Conservation (phyloP, 1,140 invertebrate species). For the Aphelinus certus region DNA sequence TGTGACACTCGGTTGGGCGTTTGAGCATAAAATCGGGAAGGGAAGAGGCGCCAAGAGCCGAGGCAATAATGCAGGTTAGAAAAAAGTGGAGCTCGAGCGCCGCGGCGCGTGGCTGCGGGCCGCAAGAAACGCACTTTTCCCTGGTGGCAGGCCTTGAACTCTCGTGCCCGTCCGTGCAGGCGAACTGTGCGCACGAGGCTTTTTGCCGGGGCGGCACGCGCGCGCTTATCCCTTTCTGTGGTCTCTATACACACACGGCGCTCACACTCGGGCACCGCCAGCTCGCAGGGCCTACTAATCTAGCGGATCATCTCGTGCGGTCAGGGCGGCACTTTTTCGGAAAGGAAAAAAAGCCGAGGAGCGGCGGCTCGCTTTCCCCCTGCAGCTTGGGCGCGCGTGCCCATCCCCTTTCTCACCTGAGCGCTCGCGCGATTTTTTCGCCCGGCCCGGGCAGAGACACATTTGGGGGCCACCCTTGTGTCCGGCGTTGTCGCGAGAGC, state of each 20-base stretch:
- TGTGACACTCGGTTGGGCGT: too few species aligned
- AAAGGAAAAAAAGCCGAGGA: conserved; percentile 36
- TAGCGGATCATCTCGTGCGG: conserved; percentile 4
- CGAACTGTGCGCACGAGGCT: not conserved
- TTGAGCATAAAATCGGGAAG: too few species aligned
- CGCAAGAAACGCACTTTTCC: too few species aligned
- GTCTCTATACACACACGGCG: conserved; percentile 5
- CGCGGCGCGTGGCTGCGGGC: too few species aligned
- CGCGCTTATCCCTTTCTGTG: not conserved
- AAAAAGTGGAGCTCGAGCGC: too few species aligned
- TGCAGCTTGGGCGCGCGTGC: conserved; percentile 42
- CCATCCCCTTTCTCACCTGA: conserved; percentile 24
- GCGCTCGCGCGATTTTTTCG: conserved; percentile 28
- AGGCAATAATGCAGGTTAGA: too few species aligned
- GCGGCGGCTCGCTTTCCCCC: conserved; percentile 47
- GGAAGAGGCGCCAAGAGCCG: too few species aligned
- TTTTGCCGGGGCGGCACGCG: not conserved
- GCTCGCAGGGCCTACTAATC: not conserved
- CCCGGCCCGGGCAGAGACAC: not conserved
- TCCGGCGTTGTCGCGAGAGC: too few species aligned
- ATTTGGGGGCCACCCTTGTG: too few species aligned
- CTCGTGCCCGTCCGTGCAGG: not conserved
- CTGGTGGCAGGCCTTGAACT: too few species aligned
- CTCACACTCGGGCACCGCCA: conserved; percentile 16
- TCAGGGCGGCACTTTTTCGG: conserved; percentile 32